Base-by-base conservation (phyloP, 2,113 vertebrate species). In the Micronycteris hirsuta region DNA sequence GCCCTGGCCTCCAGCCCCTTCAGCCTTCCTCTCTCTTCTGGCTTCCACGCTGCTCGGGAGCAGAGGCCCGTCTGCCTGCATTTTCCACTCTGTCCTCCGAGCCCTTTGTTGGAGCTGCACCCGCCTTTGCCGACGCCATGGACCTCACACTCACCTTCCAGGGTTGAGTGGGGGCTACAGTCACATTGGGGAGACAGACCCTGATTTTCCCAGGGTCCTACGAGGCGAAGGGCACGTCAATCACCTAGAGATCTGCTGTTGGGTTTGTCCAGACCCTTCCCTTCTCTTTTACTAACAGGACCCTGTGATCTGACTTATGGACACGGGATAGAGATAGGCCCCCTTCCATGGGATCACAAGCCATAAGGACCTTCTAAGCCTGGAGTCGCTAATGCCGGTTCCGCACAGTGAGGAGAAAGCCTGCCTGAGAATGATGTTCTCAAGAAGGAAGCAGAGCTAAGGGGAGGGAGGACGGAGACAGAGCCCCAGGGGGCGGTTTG, bases 401-500 rank as follows among this genome's bases (percentile, higher is more conserved):
- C 76, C 31, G 14, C 15, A 4, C 7, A 16, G 11, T 3, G 7
- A n/a, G 7, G 22, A 45, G 65, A 15, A 19, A n/a, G 7, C 4
- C 65, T 16, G 8, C 2, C 45, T 61, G 7, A 13, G 71, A 43
- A 41, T 10, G 19, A 20, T 1, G 4, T 52, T 36, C 36, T 28
- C 17, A 13, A 3, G 16, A 49, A 4, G 41, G 38, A 68, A 11
- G 61, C 5, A 5, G 43, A 49, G 33, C 33, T 68, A 17, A n/a
- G 33, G 14, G 31, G 24, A 33, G 52, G 61, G 61, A 22, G 61
- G 41, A 24, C 63, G 28, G 43, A 38, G 0, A 4, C 6, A 45
- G 12, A n/a, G 33, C 15, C 58, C 81, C 0, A n/a, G 0, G 36
- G 26, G 13, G 17, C 0, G 1, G 56, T 6, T 19, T 24, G 31